Evolutionary conservation across 2,888 invertebrate species (phyloP), one percentile per base, ranked within the genome.

Genomic region (Drosophila bunnanda): DNA sequence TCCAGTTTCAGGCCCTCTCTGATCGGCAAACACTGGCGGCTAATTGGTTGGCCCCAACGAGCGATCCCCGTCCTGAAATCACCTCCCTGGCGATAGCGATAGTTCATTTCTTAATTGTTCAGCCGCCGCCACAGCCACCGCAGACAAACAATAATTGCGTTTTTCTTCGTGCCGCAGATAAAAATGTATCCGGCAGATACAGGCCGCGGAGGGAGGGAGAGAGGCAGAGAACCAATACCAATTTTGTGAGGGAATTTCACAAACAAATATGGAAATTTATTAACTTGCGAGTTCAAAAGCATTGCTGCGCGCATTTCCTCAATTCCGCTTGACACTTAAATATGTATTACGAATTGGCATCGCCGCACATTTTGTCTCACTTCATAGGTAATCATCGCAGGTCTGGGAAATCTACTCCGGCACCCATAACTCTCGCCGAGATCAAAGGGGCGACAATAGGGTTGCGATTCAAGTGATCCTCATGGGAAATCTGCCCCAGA

Each of bases 111-210:
- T 87, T 83, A 83, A 83, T 83, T 83, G 87, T 81, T 81, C 78
- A 65, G 76, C 76, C 46, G 74, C 54, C 67, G 44, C 59, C 62
- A 9, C 48, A 12, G 56, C 59, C 52, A 64, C 78, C 44, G 36
- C 56, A 58, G 58, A 60, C 61, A 38, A 57, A 56, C 69, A 61
- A 61, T 58, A 75, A 64, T 74, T 65, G 70, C 59, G 48, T 59
- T 65, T 57, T 62, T 62, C 46, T 50, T 53, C 56, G 54, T 38
- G 59, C 60, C 10, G 34, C 30, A 74, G 85, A 85, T 85, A 85
- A 88, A 84, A 85, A 88, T 81, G 85, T 88, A 85, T 85, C 85
- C 88, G 85, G 86, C 83, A 79, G 88, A 88, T 85, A 81, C 77
- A 80, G 66, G 79, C 80, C 66, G n/a, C n/a, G n/a, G n/a, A 53